Evolutionary conservation across 2,113 vertebrate species (phyloP).

Genomic region (Microtus ochrogaster): DNA sequence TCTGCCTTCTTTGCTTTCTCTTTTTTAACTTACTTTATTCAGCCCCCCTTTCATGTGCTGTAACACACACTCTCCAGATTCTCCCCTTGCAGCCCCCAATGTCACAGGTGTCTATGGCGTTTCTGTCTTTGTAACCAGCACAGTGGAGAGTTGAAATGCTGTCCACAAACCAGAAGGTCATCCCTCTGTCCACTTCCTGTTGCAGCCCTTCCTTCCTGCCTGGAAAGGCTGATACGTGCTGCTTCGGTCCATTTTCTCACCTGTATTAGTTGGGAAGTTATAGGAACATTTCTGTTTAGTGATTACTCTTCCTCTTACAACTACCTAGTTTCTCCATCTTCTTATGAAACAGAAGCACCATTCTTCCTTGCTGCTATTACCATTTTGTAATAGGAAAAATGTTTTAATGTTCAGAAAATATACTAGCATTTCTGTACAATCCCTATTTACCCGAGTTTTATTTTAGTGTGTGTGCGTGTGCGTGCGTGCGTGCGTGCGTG

Average conservation of each 20-base stretch:
- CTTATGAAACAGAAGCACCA: not conserved
- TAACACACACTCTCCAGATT: not conserved
- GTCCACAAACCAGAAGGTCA: not conserved
- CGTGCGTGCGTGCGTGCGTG: too few species aligned
- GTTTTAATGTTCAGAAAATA: not conserved
- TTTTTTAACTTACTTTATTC: not conserved
- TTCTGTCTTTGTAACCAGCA: not conserved
- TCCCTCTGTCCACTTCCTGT: not conserved
- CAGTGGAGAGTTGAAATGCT: not conserved
- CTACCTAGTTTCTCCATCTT: not conserved
- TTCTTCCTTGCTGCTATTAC: not conserved
- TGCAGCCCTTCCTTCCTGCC: not conserved
- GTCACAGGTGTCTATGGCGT: not conserved
- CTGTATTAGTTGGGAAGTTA: not conserved
- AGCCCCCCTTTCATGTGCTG: not conserved
- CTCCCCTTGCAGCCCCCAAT: too few species aligned
- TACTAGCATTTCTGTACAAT: not conserved
- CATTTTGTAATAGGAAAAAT: not conserved
- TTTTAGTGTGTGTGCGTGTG: not conserved
- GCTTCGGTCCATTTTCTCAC: not conserved
- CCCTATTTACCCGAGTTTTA: not conserved
- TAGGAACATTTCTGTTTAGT: not conserved
- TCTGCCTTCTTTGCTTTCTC: not conserved
- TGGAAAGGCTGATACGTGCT: not conserved
- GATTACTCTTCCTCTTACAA: not conserved